These are phyloP conservation scores for Orussus abietinus DNA, from an alignment of 1,140 invertebrate species.

Conservation along the genomic window DNA sequence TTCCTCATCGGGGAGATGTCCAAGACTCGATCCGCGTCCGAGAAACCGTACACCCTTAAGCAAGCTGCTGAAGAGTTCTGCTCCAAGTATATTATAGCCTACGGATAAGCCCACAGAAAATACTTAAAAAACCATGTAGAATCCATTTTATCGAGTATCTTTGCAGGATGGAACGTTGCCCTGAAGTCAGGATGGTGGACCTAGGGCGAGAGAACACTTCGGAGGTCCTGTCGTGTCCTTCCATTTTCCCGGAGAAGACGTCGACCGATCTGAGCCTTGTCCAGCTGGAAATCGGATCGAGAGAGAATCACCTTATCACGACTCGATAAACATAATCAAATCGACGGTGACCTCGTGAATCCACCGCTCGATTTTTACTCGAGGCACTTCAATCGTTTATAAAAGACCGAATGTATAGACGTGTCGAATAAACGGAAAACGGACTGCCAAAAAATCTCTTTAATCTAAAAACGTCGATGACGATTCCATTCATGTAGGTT, in stretches of 20 bases:
- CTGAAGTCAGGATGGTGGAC: constrained; percentile 21
- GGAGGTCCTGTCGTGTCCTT: constrained; percentile 16
- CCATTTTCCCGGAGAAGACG: constrained; percentile 12
- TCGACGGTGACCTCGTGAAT: no score
- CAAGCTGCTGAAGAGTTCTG: constrained; percentile 21
- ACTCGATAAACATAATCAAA: no score
- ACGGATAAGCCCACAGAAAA: no score
- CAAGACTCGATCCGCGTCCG: constrained; percentile 7
- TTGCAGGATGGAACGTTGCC: constrained; percentile 19
- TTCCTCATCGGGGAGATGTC: constrained; percentile 29
- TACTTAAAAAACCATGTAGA: constrained; percentile 2
- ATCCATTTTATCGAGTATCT: constrained; percentile 1
- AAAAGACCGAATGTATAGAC: no score
- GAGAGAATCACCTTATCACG: no score
- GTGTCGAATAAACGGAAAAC: no score
- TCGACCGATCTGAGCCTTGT: no score
- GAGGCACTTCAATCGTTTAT: no score
- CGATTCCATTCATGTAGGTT: background rate
- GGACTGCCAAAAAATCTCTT: no score
- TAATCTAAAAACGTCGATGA: no score
- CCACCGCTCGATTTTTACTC: no score
- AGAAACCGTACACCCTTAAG: constrained; percentile 14
- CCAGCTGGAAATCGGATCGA: no score
- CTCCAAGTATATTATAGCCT: constrained; percentile 30
- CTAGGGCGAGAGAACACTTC: constrained; percentile 3